Percentiles rank a stretch among this genome's conserved stretches.
These are phyloP conservation scores for Cydia splendana DNA, from an alignment of 1,140 invertebrate genomes.

Conservation along the genomic window DNA sequence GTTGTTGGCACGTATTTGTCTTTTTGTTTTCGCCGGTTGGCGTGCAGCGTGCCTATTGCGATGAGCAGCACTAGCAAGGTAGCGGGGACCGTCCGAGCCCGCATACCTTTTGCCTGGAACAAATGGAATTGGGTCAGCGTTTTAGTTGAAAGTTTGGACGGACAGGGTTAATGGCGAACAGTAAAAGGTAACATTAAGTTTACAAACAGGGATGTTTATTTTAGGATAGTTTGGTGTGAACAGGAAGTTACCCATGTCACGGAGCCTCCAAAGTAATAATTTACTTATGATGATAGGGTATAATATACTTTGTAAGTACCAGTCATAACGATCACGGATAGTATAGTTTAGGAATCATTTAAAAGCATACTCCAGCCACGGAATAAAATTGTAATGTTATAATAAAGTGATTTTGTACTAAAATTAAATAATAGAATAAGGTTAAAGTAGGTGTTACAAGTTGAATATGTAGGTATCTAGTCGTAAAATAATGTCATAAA, in stretches of 20 bases:
- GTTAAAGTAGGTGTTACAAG: too few species aligned
- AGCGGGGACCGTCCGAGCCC: conserved; percentile 72
- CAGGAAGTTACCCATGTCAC: neutral
- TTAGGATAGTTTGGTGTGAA: neutral
- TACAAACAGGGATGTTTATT: conserved; percentile 1
- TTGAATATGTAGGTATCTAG: too few species aligned
- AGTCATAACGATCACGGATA: too few species aligned
- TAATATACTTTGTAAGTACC: too few species aligned
- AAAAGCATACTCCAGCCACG: too few species aligned
- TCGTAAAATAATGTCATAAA: too few species aligned
- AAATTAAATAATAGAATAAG: too few species aligned
- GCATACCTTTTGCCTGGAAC: conserved; percentile 74
- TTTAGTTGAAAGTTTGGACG: neutral
- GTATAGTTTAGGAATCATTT: too few species aligned
- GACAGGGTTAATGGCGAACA: neutral
- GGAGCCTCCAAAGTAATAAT: neutral
- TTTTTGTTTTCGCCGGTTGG: conserved; percentile 68
- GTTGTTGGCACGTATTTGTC: conserved; percentile 59
- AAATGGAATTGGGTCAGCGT: conserved; percentile 44
- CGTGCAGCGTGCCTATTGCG: conserved; percentile 72
- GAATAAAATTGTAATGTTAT: too few species aligned
- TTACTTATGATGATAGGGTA: too few species aligned
- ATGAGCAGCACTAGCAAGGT: conserved; percentile 73
- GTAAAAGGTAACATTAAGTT: conserved; percentile 4
- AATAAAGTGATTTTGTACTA: too few species aligned